These are phyloP conservation scores for Florisuga fusca DNA, from an alignment of 2,797 vertebrate species.

Conservation along the genomic window DNA sequence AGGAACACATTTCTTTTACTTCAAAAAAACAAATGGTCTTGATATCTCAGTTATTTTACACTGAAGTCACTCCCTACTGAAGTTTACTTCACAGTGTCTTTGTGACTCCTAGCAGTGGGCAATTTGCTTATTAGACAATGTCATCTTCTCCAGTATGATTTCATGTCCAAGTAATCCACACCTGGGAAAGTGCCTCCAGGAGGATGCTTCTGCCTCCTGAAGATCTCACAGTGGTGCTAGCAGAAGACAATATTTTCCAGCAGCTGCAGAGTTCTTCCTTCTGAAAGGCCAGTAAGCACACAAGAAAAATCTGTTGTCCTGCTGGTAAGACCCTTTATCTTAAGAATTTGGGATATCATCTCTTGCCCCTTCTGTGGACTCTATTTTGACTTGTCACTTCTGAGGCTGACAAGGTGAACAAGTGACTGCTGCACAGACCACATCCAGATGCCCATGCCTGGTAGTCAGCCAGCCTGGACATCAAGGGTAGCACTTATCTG, in stretches of 20 bases:
- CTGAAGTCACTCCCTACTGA: not conserved
- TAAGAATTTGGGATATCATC: not conserved
- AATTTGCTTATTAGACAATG: not conserved
- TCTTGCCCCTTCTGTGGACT: not conserved
- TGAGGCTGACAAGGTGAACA: not conserved
- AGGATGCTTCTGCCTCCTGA: not conserved
- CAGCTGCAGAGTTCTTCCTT: not conserved
- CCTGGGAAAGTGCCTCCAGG: not conserved
- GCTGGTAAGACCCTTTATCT: not conserved
- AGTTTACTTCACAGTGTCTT: not conserved
- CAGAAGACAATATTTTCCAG: not conserved
- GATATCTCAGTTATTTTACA: not conserved
- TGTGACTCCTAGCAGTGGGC: not conserved
- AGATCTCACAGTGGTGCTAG: not conserved
- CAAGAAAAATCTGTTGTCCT: not conserved
- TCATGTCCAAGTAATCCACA: not conserved
- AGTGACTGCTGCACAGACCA: accelerated
- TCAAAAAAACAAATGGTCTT: not conserved
- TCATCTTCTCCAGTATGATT: not conserved
- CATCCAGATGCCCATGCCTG: accelerated
- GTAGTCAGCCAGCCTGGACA: not conserved
- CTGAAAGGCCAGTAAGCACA: not conserved
- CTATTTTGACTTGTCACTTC: not conserved
- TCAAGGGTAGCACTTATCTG: not conserved
- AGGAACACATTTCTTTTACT: not conserved